Conservation (phyloP, 1,140 invertebrate genomes). For the Euwallacea fornicatus region DNA sequence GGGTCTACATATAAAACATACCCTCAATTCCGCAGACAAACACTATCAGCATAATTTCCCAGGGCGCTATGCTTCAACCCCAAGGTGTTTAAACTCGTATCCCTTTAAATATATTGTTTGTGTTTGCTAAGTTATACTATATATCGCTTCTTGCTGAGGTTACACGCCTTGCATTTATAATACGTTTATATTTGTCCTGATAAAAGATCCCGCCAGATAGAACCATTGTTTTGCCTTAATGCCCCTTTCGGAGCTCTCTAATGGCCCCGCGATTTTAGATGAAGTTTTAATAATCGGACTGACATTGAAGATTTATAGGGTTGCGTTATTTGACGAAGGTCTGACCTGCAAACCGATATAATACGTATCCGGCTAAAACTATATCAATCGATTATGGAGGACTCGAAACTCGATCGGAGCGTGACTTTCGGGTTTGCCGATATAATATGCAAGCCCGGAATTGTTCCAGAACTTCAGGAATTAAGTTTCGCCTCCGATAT, state of each 20-base stretch:
- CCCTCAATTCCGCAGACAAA: slow-evolving; percentile 26
- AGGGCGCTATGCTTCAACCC: slow-evolving; percentile 21
- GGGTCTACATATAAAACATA: slow-evolving; percentile 17
- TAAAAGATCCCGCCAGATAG: neutral
- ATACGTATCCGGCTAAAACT: slow-evolving; percentile 2
- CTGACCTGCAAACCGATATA: slow-evolving; percentile 2
- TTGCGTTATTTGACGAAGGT: slow-evolving; percentile 4
- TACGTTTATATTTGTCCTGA: slow-evolving; percentile 1
- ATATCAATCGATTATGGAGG: slow-evolving; percentile 7
- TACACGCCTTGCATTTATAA: neutral
- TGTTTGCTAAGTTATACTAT: slow-evolving; percentile 33
- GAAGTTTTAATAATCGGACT: neutral
- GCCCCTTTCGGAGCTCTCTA: neutral
- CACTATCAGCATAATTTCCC: slow-evolving; percentile 32
- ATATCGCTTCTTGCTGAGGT: slow-evolving; percentile 15
- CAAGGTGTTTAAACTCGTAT: slow-evolving; percentile 29
- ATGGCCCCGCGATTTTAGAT: neutral
- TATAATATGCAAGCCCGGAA: neutral
- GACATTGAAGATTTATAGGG: neutral
- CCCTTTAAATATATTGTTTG: slow-evolving; percentile 32
- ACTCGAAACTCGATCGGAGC: neutral
- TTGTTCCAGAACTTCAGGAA: no score
- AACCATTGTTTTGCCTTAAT: neutral
- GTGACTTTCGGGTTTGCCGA: slow-evolving; percentile 3
- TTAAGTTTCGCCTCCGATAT: no score